These are phyloP conservation scores for Acomys russatus DNA, from an alignment of 2,797 vertebrate genomes.

Conservation along the genomic window DNA sequence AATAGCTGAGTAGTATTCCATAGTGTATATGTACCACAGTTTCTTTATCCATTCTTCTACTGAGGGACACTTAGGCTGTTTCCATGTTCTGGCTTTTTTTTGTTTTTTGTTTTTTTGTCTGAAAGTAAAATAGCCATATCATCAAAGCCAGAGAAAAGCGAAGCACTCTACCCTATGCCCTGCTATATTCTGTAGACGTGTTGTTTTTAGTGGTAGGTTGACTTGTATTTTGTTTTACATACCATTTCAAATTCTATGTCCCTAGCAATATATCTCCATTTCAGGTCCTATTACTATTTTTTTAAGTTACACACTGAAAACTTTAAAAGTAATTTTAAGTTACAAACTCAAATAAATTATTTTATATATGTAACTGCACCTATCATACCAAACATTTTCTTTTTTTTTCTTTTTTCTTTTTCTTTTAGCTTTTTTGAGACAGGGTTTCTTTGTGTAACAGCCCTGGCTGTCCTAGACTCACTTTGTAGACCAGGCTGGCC, in stretches of 20 bases:
- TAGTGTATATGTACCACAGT: too few relatives aligned
- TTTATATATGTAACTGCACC: neutral
- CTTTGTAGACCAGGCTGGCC: too few relatives aligned
- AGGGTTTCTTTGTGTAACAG: too few relatives aligned
- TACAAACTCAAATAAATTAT: constrained; percentile 20
- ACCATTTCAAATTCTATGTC: neutral
- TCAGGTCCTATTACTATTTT: neutral
- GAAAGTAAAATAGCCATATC: neutral
- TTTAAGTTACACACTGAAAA: neutral
- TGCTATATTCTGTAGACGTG: neutral
- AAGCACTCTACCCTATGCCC: neutral
- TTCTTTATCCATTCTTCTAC: too few relatives aligned
- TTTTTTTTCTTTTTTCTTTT: neutral
- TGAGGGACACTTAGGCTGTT: too few relatives aligned
- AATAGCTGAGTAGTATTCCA: too few relatives aligned
- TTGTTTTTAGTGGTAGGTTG: neutral
- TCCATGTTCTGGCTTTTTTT: too few relatives aligned
- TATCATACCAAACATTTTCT: neutral
- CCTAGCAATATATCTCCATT: constrained; percentile 5
- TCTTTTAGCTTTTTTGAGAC: too few relatives aligned
- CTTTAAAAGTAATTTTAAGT: neutral
- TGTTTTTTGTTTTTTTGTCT: too few relatives aligned
- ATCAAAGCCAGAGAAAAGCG: neutral
- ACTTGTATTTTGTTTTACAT: neutral
- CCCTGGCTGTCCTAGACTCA: too few relatives aligned